Evolutionary conservation across 2,113 vertebrate genomes (phyloP), one percentile per base, ranked within the genome.

Genomic region (Cromileptes altivelis): DNA sequence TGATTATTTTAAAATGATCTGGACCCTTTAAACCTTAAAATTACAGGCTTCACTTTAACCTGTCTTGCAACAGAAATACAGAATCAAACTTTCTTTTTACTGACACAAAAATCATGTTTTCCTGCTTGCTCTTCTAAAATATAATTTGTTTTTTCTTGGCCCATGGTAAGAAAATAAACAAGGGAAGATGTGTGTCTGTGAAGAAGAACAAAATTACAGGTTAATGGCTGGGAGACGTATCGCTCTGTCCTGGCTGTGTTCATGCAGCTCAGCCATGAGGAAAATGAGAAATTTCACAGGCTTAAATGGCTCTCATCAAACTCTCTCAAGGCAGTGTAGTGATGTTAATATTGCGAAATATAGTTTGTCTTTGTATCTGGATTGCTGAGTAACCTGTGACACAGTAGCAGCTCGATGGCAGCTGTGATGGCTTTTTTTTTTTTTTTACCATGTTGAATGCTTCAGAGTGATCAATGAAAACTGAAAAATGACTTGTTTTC

Each of bases 241-340:
- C 17, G 78, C 84, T 85, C 88, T 76, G 88, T 91, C 81, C 87
- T 87, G 85, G 80, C 84, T 69, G 88, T 67, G 81, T 85, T 89
- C 75, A 64, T 73, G 82, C 86, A 77, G 91, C 89, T 91, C 94
- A 90, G 81, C 81, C 91, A 89, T 65, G 93, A 92, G 93, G 90
- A 94, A 95, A 95, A 94, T 95, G 78, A 95, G 94, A 94, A 94
- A 94, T 94, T 93, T 94, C 91, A 91, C 89, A 87, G 82, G 83
- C 79, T 84, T 93, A 89, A 91, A 91, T 78, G 80, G 65, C 67
- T 88, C 87, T 89, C 78, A 85, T 91, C 85, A 86, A 75, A 89
- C 67, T 80, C 85, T 88, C 82, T 82, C 13, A 65, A 88, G 89
- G 87, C 75, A 55, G 62, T n/a, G 56, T 21, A n/a, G 80, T 82